Base-by-base conservation (phyloP, 2,113 vertebrate species). In the Phaethon lepturus region DNA sequence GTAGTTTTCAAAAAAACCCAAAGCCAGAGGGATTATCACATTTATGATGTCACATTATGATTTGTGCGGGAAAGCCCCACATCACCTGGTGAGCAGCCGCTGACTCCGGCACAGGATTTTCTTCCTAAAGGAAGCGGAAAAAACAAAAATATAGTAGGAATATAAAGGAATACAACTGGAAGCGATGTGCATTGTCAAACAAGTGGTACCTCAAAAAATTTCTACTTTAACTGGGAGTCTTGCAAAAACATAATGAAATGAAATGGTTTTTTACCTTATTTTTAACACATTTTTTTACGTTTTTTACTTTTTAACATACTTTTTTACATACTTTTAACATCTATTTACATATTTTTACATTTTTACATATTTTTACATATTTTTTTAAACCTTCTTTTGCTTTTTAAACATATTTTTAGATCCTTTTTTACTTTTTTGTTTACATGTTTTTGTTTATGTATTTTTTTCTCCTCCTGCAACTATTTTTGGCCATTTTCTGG, bases 171-270 rank as follows among this genome's bases (percentile, higher is more conserved):
- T 24, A 28, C 17, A 35, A 28, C 20, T 4, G 10, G 45, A 59
- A 9, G 22, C 4, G 44, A 44, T 16, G 53, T 1, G 1, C 17
- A 14, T 28, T 4, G 3, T 12, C 0, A 2, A 26, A 40, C 26
- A 58, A 53, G 14, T 0, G 6, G 11, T 9, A 9, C 19, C 55
- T 59, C 38, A 55, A 3, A 8, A 71, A 80, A 45, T 17, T 13
- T 2, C 18, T 6, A 8, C 7, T 26, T 28, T 26, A 12, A 7
- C 11, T 6, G 1, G 17, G 10, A 55, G 2, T 8, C 14, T 19
- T 47, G 24, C 9, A 71, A 72, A 66, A 66, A 4, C 3, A 18
- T 23, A 38, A 38, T 38, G 38, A 38, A 38, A 38, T 38, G 38
- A 38, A 38, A 38, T 38, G 38, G 38, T 38, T 55, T 24, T 23